A percentile compares a stretch with the other conserved stretches of the same genome.
These are phyloP conservation scores for Rhinichthys klamathensis DNA, from an alignment of 2,113 vertebrate species.

Conservation along the genomic window DNA sequence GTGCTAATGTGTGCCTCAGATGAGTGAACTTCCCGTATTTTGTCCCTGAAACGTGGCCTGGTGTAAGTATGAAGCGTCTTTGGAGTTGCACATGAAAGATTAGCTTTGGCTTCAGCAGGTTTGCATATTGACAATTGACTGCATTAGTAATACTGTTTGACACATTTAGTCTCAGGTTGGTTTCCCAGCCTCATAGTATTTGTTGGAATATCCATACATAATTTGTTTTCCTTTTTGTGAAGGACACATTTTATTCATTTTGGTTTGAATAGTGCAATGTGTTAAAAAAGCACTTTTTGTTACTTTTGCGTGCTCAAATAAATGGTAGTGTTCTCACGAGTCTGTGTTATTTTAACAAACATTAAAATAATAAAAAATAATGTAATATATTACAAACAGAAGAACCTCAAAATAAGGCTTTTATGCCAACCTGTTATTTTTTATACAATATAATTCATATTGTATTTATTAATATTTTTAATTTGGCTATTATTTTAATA, in stretches of 20 bases:
- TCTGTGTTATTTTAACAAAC: neutral
- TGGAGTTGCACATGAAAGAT: conserved; percentile 11
- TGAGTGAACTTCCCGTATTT: neutral
- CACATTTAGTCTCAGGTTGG: neutral
- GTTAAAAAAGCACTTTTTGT: conserved; percentile 35
- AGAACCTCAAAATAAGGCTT: too few species aligned
- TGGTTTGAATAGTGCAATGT: conserved; percentile 26
- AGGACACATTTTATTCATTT: neutral
- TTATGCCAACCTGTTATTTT: too few species aligned
- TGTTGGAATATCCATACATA: neutral
- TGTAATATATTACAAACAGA: neutral
- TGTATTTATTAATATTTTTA: too few species aligned
- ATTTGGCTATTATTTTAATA: neutral
- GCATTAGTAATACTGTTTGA: neutral
- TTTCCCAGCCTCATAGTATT: conserved; percentile 1
- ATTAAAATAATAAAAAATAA: neutral
- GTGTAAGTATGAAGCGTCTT: neutral
- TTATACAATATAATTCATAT: too few species aligned
- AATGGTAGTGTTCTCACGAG: conserved; percentile 16
- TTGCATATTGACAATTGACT: conserved; percentile 20
- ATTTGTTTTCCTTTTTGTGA: neutral
- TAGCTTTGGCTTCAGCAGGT: neutral
- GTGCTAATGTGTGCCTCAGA: conserved; percentile 15
- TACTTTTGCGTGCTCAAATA: conserved; percentile 30
- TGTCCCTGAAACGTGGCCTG: neutral